Percentiles rank a stretch among this genome's conserved stretches.
phyloP scores from a whole-genome alignment of 35 echinoderm and acorn worm species.

The Patiria miniata region DNA sequence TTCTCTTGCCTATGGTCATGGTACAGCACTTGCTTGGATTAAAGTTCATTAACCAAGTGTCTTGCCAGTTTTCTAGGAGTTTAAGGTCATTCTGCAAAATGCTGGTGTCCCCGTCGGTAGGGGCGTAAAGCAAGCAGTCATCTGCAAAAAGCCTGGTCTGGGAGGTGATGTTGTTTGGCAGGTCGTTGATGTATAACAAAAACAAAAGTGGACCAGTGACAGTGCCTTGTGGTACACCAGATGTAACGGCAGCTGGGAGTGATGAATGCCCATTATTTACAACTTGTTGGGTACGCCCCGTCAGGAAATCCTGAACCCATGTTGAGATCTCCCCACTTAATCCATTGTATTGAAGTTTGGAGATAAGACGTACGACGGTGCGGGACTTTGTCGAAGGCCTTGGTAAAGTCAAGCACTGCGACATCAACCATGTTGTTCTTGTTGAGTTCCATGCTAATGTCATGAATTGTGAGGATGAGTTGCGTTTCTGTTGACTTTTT shows the following conservation, averaged over 20 bases:
- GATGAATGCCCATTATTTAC: constrained; percentile 45
- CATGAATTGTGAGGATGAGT: constrained; percentile 35
- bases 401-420: constrained; percentile 49
- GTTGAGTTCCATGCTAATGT: constrained; percentile 28
- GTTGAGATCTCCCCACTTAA: constrained; percentile 18
- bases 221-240: constrained; percentile 59
- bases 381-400: constrained; percentile 33
- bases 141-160: constrained; percentile 63
- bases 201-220: constrained; percentile 46
- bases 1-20: constrained; percentile 51
- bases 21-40: constrained; percentile 34
- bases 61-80: background rate
- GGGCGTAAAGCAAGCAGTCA: constrained; percentile 43
- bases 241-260: constrained; percentile 31
- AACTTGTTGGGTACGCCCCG: constrained; percentile 45
- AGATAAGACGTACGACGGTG: constrained; percentile 35
- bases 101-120: constrained; percentile 6
- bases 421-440: constrained; percentile 31
- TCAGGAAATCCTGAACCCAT: constrained; percentile 51
- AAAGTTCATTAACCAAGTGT: constrained; percentile 33
- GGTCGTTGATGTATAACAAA: constrained; percentile 51
- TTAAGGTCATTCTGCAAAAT: constrained; percentile 40
- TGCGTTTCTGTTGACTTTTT: constrained; percentile 50
- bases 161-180: constrained; percentile 45
- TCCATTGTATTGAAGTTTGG: constrained; percentile 52